Evolutionary conservation across 2,113 vertebrate genomes (phyloP).

Genomic region (Mungos mungo): DNA sequence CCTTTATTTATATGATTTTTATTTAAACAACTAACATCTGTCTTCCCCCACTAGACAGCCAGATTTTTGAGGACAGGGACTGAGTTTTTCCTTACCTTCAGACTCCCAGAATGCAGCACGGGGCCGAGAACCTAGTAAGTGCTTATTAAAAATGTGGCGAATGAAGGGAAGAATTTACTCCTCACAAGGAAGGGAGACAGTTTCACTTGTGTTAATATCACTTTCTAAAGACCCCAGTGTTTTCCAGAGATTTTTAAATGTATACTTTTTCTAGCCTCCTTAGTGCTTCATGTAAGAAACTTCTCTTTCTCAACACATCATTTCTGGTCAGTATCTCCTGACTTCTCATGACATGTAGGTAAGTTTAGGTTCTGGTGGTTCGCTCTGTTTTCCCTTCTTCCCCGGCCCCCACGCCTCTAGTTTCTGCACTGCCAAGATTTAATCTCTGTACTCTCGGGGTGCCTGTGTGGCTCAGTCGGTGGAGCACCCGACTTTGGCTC

Average conservation of each 20-base stretch:
- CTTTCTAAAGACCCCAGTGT: neutral
- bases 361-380: neutral
- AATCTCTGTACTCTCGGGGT: neutral
- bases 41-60: neutral
- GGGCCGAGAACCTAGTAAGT: neutral
- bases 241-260: neutral
- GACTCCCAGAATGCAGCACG: neutral
- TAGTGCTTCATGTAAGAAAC: neutral
- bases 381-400: neutral
- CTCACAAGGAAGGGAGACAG: neutral
- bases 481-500: too few species aligned
- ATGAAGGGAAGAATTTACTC: neutral
- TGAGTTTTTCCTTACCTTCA: neutral
- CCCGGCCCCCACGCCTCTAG: neutral
- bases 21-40: neutral
- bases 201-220: neutral
- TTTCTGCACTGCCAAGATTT: neutral
- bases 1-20: neutral
- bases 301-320: neutral
- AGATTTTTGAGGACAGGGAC: neutral
- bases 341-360: accelerated
- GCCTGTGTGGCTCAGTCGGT: too few species aligned
- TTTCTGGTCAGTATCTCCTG: neutral
- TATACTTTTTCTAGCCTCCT: neutral
- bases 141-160: neutral